Base-by-base conservation (phyloP, 2,113 vertebrate genomes). In the Noturus placidus region DNA sequence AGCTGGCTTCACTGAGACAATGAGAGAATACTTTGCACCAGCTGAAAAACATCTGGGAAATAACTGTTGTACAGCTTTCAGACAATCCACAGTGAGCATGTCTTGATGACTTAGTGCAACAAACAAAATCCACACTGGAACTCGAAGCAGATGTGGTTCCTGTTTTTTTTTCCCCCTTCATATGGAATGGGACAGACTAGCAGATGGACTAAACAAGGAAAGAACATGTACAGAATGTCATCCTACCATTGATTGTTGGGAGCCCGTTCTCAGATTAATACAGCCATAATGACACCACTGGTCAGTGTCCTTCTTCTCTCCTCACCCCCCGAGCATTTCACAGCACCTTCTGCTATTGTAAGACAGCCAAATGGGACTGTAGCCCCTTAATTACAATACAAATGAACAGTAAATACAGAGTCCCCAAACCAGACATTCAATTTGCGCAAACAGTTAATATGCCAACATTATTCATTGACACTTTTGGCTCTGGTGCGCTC, bases 121-220 rank as follows among this genome's bases (percentile, higher is more conserved):
- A 52, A 27, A n/a, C 42, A 13, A 30, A 78, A 50, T 56, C 50
- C 76, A 54, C 50, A n/a, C 46, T 54, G 46, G 50, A 78, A 78
- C 76, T 25, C 10, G 27, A 82, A 82, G 79, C 79, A 82, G 79
- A 82, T 82, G 79, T 61, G 20, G 33, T 27, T 42, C 20, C 30
- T 4, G 3, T 65, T 20, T 33, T 33, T 9, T 22, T 17, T 8
- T 19, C 1, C 20, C 1, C 38, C 4, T 46, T 46, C 42, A 46
- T 50, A 54, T 10, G 17, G 9, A 81, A 81, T 59, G 22, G 11
- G 22, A 61, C 13, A 61, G 56, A 42, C 33, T 25, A 61, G 56
- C 20, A 61, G 20, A 61, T 61, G 79, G 33, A 82, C 35, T 38
- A 38, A 35, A 46, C 42, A 46, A 25, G 52, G 56, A 27, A 42